Evolutionary conservation across 2,797 vertebrate species (phyloP), one percentile per base, ranked within the genome.

Genomic region (Sphenopsis melanotis): DNA sequence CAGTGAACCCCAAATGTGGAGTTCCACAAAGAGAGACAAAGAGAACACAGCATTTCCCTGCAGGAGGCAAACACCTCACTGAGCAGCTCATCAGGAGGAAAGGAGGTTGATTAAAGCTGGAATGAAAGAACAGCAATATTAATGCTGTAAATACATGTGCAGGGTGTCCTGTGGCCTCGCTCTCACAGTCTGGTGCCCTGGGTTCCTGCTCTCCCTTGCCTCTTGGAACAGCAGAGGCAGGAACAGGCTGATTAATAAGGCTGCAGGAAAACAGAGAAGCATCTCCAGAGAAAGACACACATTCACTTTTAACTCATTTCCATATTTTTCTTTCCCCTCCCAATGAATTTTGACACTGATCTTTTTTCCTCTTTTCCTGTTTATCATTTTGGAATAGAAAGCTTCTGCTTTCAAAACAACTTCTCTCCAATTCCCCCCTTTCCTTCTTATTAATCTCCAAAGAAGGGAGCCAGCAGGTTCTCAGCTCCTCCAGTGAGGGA

Each of bases 91-190:
- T 93, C 68, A 94, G 80, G 69, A 79, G 90, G 27, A 63, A 81
- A 91, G 76, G 84, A 90, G 72, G 55, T 18, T 36, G 37, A 90
- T 91, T 90, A 95, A 90, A 92, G 78, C 78, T 69, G 63, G 70
- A 87, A 87, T 82, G 81, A 84, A 69, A 90, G 81, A 90, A 12
- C 60, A 86, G 90, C 87, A 79, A 23, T 32, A 72, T 52, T 79
- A 72, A 87, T 76, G 83, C 52, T 72, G 82, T 26, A 88, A 93
- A 86, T 46, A 19, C 19, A 82, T 63, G 94, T 82, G 86, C 70
- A 84, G 72, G 87, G 55, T 20, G 94, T 89, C 36, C 92, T 82
- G 83, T 8, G 83, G 83, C 87, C 74, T 81, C 47, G 3, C 77
- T 83, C 68, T 34, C 60, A 32, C 93, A 81, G 74, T 3, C 74